phyloP scores from a whole-genome alignment of 1,140 invertebrate species.

The Drosophila micromelanica region DNA sequence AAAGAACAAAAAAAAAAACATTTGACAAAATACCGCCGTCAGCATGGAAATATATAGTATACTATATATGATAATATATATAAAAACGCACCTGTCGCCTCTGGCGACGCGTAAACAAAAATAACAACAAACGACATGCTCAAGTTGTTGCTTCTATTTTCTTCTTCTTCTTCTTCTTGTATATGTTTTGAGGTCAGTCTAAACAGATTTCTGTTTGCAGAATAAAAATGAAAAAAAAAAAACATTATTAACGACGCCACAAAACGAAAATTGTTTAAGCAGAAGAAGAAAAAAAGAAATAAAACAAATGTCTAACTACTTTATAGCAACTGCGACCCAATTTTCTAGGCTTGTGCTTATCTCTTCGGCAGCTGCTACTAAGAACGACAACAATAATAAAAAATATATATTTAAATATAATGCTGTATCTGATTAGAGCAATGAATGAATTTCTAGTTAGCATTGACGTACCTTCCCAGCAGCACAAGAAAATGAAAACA shows the following conservation, averaged over 20 bases:
- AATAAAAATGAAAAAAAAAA: conserved; percentile 9
- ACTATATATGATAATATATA: conserved; percentile 52
- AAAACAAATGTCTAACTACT: conserved; percentile 60
- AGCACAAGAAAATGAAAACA: conserved; percentile 20
- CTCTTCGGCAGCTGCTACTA: conserved; percentile 50
- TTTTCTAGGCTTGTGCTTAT: conserved; percentile 58
- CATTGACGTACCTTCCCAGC: conserved; percentile 51
- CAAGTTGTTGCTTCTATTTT: conserved; percentile 45
- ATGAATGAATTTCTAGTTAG: conserved; percentile 64
- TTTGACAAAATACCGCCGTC: conserved; percentile 69
- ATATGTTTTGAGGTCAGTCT: conserved; percentile 70
- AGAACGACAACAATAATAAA: conserved; percentile 13
- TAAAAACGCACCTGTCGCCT: conserved; percentile 74
- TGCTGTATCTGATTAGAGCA: conserved; percentile 54
- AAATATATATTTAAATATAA: conserved; percentile 4
- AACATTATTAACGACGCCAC: conserved; percentile 75
- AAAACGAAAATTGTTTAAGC: conserved; percentile 66
- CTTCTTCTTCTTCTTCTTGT: conserved; percentile 30
- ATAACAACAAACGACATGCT: conserved; percentile 76
- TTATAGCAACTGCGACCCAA: conserved; percentile 77
- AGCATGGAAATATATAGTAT: conserved; percentile 51
- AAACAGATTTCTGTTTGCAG: conserved; percentile 38
- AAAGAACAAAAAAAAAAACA: conserved; percentile 8
- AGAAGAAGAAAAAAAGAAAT: conserved; percentile 30
- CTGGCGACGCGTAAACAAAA: conserved; percentile 72